Base-by-base conservation (phyloP, 2,888 invertebrate species). In the Eupithecia subumbrata region DNA sequence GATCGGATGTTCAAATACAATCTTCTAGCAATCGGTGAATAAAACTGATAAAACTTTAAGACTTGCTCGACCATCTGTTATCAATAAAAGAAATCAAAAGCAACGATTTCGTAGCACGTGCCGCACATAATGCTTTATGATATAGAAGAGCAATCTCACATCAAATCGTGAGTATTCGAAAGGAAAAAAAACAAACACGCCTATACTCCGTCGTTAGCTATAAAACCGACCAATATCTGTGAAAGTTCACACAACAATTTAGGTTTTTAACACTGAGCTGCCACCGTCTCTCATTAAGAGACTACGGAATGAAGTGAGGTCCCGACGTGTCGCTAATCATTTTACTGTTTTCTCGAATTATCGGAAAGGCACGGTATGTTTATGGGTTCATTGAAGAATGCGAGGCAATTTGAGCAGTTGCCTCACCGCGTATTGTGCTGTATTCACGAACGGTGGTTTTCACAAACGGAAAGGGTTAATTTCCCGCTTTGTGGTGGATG, bases 241-340 rank as follows among this genome's bases (percentile, higher is more conserved):
- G 94, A 94, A 94, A 94, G 94, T 94, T 95, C 94, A 95, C 95
- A 94, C 91, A 90, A 92, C 91, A 93, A 94, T 95, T 93, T 90
- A 89, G 88, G 83, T 88, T 94, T 94, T 95, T 95, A 93, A 94
- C 95, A 95, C 93, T 83, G 85, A 82, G 82, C 84, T 86, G 92
- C 91, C 90, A 91, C 90, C 84, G 89, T 81, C 81, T 82, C 92
- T 93, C 93, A 93, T 94, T 94, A 94, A 87, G 83, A 81, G 73
- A 78, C 82, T 80, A 81, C 80, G 80, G 82, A 77, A 79, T 80
- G 79, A 82, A 79, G 52, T 56, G 84, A 79, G 84, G 82, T 86
- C 83, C 85, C 87, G 82, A 83, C 85, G 81, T 87, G 87, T 89
- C 89, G 92, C 92, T 93, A 93, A 91, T 89, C 88, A 92, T 91